A percentile compares a stretch with the other conserved stretches of the same genome.
Evolutionary conservation across 2,888 invertebrate species (phyloP).

Genomic region (Eugnorisma glareosa): DNA sequence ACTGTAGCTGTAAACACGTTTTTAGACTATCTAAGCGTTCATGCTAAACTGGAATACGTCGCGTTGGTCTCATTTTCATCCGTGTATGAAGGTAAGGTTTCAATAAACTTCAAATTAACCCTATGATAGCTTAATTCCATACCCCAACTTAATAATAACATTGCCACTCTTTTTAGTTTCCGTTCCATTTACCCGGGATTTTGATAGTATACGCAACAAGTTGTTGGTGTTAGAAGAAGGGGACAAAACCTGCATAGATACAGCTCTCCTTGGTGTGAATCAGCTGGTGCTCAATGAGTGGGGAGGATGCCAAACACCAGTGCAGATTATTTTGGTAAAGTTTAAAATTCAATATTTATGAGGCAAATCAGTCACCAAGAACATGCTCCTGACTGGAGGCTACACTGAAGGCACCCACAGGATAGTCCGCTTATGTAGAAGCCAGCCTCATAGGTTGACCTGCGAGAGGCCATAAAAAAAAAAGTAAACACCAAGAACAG

Average conservation of each 20-base stretch:
- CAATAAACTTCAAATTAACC: neutral
- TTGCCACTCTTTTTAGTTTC: conserved; percentile 86
- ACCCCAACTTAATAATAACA: neutral
- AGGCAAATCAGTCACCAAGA: neutral
- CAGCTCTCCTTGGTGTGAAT: conserved; percentile 94
- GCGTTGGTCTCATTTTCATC: conserved; percentile 86
- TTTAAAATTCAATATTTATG: conserved; percentile 1
- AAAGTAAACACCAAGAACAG: neutral
- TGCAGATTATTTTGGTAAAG: conserved; percentile 91
- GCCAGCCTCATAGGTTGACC: too few species aligned
- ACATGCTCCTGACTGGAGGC: too few species aligned
- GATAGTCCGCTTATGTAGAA: too few species aligned
- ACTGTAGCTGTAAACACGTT: conserved; percentile 84
- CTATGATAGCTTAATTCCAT: neutral
- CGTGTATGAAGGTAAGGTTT: conserved; percentile 81
- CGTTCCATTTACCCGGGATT: conserved; percentile 97
- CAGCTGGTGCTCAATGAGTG: conserved; percentile 96
- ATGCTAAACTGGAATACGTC: conserved; percentile 87
- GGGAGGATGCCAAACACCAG: conserved; percentile 96
- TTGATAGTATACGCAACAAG: conserved; percentile 94
- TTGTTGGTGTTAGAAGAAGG: conserved; percentile 94
- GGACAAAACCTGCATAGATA: conserved; percentile 96
- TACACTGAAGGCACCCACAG: too few species aligned
- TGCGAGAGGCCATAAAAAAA: too few species aligned
- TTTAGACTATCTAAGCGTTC: conserved; percentile 83